Conservation (phyloP, 2,888 invertebrate genomes). For the Aplocera efformata region DNA sequence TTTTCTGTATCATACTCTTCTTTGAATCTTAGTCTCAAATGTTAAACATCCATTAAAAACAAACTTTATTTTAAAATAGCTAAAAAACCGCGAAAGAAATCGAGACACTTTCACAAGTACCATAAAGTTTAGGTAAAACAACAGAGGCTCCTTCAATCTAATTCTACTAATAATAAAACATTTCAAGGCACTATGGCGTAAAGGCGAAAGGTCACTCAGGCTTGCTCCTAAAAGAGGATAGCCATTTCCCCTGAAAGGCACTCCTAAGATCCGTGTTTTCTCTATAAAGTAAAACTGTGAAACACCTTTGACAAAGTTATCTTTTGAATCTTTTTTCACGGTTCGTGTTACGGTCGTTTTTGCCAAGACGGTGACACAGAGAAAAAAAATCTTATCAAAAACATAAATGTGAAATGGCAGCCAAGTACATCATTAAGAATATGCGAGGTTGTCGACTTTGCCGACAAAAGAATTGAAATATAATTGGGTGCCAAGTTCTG, state of each 20-base stretch:
- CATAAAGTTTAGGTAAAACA: background rate
- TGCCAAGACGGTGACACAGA: constrained; percentile 10
- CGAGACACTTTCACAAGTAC: no score
- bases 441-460: no score
- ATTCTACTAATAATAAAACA: constrained; percentile 21
- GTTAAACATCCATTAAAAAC: no score
- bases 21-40: no score
- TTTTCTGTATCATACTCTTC: no score
- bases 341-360: constrained; percentile 27
- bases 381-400: no score
- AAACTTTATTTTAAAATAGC: no score
- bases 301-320: constrained; percentile 58
- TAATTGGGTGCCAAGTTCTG: no score
- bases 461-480: no score
- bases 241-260: constrained; percentile 46
- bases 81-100: no score
- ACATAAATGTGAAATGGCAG: no score
- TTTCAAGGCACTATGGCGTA: constrained; percentile 12
- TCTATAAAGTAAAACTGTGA: constrained; percentile 43
- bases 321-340: constrained; percentile 53
- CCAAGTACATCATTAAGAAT: no score
- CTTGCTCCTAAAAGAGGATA: constrained; percentile 37
- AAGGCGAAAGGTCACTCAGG: constrained; percentile 34
- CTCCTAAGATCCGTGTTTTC: constrained; percentile 40
- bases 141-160: constrained; percentile 3